Base-by-base conservation (phyloP, 2,113 vertebrate genomes). In the Ptilonorhynchus violaceus region DNA sequence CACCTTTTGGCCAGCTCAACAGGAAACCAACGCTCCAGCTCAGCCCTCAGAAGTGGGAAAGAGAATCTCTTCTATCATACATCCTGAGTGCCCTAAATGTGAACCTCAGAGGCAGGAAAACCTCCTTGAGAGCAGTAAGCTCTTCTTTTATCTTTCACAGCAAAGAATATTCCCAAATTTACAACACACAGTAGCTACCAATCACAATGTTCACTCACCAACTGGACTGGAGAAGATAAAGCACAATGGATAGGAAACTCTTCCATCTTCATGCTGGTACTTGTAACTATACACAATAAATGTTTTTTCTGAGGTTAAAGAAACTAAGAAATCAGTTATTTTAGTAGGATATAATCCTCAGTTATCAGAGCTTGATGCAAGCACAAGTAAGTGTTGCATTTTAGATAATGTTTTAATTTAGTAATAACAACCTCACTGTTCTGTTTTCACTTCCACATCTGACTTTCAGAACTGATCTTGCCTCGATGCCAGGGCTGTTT, bases 271-370 rank as follows among this genome's bases (percentile, higher is more conserved):
- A 53, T 99, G 99, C 21, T 98, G 97, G 95, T 99, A 99, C 96
- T 99, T 99, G 89, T 99, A 99, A 96, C 99, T 99, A 98, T 99
- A 99, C 63, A 99, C 99, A 96, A 99, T 95, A 98, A 99, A 99
- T 96, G 99, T 99, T 98, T 98, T 95, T 98, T 96, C 90, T 91
- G 53, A 93, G 68, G 99, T 99, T 99, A 99, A 99, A 98, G 98
- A 98, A 97, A 96, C n/a, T 92, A 95, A 89, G 49, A 76, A 63
- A 73, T 21, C 7, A 8, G 33, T 28, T 6, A 13, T 31, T 76
- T 83, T 27, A 33, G 10, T 86, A 85, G 60, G 60, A 70, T 56
- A 75, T n/a, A 64, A 72, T 21, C 21, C 42, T 53, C 25, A 42
- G 24, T 72, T 39, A 74, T 39, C 80, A 89, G 56, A 94, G 23